A percentile compares a stretch with the other conserved stretches of the same genome.
phyloP scores from a whole-genome alignment of 2,113 vertebrate genomes.

The Nestor notabilis region DNA sequence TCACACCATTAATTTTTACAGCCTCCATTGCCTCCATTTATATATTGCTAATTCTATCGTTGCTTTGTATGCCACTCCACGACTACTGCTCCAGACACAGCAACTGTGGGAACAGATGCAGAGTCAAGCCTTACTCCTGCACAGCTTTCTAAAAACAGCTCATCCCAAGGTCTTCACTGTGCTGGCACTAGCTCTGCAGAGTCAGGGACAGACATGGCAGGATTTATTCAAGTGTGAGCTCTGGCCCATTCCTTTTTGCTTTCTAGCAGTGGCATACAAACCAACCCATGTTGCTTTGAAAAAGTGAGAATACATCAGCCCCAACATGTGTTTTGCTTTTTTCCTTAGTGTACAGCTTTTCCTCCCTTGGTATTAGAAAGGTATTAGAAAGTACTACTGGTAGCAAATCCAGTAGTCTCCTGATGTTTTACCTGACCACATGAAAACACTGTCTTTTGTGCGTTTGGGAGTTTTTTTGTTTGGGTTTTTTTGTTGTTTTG shows the following conservation, averaged over 20 bases:
- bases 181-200: background rate
- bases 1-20: background rate
- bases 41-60: accelerated
- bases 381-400: background rate
- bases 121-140: background rate
- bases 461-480: accelerated
- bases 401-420: background rate
- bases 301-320: background rate
- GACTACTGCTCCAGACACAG: background rate
- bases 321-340: background rate
- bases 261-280: background rate
- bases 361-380: background rate
- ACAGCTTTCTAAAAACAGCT: constrained; percentile 15
- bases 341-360: background rate
- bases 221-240: background rate
- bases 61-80: accelerated
- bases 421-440: background rate
- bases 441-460: background rate
- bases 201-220: background rate
- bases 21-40: background rate
- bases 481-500: background rate
- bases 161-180: background rate
- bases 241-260: background rate
- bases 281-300: background rate
- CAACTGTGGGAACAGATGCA: background rate